Conservation (phyloP, 2,888 invertebrate species). For the Orchesellides sinensis region DNA sequence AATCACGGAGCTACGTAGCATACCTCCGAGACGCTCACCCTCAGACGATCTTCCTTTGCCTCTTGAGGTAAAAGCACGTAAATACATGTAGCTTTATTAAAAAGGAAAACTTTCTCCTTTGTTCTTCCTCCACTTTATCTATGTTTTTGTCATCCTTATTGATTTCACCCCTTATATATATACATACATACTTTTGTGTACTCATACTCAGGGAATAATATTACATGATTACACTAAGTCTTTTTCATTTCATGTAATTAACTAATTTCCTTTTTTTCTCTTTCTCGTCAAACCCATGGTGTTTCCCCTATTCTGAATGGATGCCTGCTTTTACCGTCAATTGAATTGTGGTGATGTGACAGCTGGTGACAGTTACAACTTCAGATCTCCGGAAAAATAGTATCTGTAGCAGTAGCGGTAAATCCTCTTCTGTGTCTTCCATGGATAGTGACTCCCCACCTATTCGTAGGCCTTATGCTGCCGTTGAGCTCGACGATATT, state of each 20-base stretch:
- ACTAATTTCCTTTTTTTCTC: slow-evolving; percentile 46
- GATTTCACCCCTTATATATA: background rate
- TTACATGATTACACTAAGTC: slow-evolving; percentile 46
- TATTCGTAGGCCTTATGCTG: slow-evolving; percentile 22
- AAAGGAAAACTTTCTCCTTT: slow-evolving; percentile 17
- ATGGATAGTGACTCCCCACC: slow-evolving; percentile 51
- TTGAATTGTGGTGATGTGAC: slow-evolving; percentile 54
- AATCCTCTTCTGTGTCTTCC: slow-evolving; percentile 43
- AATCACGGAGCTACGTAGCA: slow-evolving; percentile 63
- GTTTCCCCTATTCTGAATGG: background rate
- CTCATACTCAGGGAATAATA: slow-evolving; percentile 5
- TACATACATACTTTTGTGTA: background rate
- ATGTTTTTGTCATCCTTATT: slow-evolving; percentile 21
- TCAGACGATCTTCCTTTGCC: slow-evolving; percentile 52
- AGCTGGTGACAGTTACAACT: slow-evolving; percentile 65
- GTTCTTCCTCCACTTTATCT: background rate
- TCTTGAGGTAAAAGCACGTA: slow-evolving; percentile 53
- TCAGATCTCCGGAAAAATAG: slow-evolving; percentile 59
- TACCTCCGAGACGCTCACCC: slow-evolving; percentile 60
- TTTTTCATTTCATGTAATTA: slow-evolving; percentile 51
- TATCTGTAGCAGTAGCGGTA: slow-evolving; percentile 16
- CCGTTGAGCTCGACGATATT: slow-evolving; percentile 33
- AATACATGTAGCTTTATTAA: background rate
- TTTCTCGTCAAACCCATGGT: background rate
- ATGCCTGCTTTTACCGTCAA: slow-evolving; percentile 27